Percentiles rank a stretch among this genome's conserved stretches.
These are phyloP conservation scores for Strigops habroptila DNA, from an alignment of 2,113 vertebrate species.

Conservation along the genomic window DNA sequence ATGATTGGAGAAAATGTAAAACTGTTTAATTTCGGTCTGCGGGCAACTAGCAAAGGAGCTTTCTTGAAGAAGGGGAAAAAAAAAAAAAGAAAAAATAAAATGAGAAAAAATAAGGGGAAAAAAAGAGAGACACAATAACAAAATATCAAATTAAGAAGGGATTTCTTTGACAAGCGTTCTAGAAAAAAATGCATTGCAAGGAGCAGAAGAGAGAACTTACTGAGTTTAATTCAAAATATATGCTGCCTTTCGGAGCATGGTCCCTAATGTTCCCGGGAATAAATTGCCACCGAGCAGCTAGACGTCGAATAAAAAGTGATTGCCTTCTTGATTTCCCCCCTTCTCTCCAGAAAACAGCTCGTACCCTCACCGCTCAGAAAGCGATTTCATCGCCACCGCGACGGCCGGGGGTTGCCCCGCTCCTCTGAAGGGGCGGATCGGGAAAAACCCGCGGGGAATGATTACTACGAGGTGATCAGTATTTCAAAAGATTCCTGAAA, in stretches of 20 bases:
- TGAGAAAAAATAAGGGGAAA: neutral
- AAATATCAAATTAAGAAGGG: neutral
- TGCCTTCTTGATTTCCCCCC: neutral
- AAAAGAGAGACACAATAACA: neutral
- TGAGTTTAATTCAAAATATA: conserved; percentile 25
- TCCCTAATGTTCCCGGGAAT: neutral
- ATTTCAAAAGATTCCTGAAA: conserved; percentile 52
- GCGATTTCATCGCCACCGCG: neutral
- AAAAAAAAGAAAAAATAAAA: neutral
- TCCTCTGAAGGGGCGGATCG: neutral
- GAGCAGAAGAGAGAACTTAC: conserved; percentile 2
- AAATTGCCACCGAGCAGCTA: neutral
- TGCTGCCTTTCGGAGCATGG: neutral
- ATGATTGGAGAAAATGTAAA: conserved; percentile 55
- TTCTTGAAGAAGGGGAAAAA: neutral
- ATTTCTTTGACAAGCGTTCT: conserved; percentile 13
- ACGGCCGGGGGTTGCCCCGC: neutral
- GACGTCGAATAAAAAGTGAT: neutral
- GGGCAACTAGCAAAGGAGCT: neutral
- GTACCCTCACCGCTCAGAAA: neutral
- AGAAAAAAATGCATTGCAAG: neutral
- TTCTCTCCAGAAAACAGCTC: neutral
- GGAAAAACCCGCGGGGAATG: neutral
- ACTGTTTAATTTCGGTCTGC: conserved; percentile 46
- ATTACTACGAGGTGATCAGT: conserved; percentile 9